Conservation (phyloP, 2,888 invertebrate genomes). For the Rhamnusium bicolor region DNA sequence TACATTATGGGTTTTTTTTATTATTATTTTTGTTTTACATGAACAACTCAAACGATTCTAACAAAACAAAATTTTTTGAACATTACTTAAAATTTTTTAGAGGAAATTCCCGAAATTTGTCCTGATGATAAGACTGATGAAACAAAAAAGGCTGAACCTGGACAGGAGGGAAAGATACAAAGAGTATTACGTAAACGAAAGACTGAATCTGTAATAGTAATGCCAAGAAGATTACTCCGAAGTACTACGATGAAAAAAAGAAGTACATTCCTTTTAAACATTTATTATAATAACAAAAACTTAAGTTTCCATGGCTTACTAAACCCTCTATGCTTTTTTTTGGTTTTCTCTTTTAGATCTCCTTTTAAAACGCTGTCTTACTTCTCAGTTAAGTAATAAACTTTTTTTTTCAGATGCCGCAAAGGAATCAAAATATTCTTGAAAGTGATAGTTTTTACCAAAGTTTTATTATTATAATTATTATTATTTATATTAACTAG, state of each 20-base stretch:
- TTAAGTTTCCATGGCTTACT: not conserved
- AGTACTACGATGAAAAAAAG: not conserved
- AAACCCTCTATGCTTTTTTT: conserved; percentile 5
- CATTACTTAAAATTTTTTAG: too few species aligned
- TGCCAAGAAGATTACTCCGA: not conserved
- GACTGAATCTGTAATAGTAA: not conserved
- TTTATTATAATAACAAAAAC: not conserved
- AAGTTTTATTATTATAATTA: not conserved
- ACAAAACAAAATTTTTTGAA: too few species aligned
- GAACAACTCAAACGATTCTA: too few species aligned
- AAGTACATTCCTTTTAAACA: not conserved
- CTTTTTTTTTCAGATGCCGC: not conserved
- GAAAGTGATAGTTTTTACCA: not conserved
- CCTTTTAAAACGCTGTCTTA: not conserved
- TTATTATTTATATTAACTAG: not conserved
- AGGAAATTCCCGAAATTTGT: too few species aligned
- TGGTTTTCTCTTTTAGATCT: not conserved
- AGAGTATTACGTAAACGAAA: not conserved
- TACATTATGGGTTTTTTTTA: too few species aligned
- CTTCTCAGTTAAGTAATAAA: not conserved
- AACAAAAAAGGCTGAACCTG: not conserved
- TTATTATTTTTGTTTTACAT: too few species aligned
- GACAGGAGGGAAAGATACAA: not conserved
- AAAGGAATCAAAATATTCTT: not conserved
- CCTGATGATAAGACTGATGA: not conserved